Base-by-base conservation (phyloP, 2,113 vertebrate species). In the Menura novaehollandiae region DNA sequence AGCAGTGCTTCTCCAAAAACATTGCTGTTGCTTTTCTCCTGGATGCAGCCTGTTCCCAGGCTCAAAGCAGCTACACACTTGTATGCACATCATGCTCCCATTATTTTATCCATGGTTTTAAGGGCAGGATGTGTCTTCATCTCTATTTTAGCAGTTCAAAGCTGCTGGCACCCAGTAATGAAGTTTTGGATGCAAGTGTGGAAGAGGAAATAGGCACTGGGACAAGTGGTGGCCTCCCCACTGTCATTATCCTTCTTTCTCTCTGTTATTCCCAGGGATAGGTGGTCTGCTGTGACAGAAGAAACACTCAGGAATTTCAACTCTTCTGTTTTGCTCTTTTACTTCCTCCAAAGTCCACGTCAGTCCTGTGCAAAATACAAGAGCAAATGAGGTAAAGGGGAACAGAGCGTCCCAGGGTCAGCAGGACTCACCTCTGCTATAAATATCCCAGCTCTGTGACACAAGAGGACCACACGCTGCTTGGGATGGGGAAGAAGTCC, bases 131-230 rank as follows among this genome's bases (percentile, higher is more conserved):
- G 11, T 55, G 27, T 67, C 62, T 78, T 86, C 64, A 75, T 81
- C 43, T 82, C 47, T 56, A 26, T 68, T 68, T 49, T 60, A 91
- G 49, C 41, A 75, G 64, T 53, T 77, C 39, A 71, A 72, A 78
- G 35, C 56, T 46, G 5, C 44, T 87, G 52, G 33, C 44, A 78
- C 33, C 35, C 62, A 53, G 30, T 75, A 64, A 66, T 71, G 33
- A 39, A 39, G 37, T 59, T 87, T 32, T 55, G 35, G 60, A 51
- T 69, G 51, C 28, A 60, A 28, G 63, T 73, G 63, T 49, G 60
- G 72, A 69, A 79, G 49, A 4, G 0, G 44, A 85, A 85, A 55
- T 88, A 0, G 0, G 6, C 53, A 23, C 37, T 52, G 62, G n/a
- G 39, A 52, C 53, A 64, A 72, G 41, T 12, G 15, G 11, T 72